Evolutionary conservation across 1,140 invertebrate genomes (phyloP), one percentile per base, ranked within the genome.

Genomic region (Drosophila gunungcola): DNA sequence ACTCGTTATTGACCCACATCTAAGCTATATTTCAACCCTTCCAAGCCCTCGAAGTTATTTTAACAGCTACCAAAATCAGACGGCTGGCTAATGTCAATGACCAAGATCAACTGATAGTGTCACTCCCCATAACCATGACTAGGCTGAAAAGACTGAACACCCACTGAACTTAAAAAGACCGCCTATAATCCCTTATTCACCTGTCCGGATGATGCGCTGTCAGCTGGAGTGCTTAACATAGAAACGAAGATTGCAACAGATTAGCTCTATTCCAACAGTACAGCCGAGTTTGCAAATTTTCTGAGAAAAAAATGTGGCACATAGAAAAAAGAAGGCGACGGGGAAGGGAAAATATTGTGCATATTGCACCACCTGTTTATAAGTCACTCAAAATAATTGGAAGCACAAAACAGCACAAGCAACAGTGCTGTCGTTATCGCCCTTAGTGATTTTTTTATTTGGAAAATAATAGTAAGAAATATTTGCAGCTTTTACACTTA

Each of bases 311-410:
- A 49, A 43, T 42, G 68, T 41, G 65, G 34, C 64, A 70, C 21
- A 36, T 48, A 42, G 36, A 16, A 43, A 36, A 2, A 11, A 25
- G 11, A 38, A 3, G 34, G 3, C 6, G 16, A 1, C 1, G 51
- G 29, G 16, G 42, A 2, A 34, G 21, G 38, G 45, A 7, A n/a
- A 25, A 48, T 45, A 68, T 49, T 57, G 43, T 70, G 68, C 42
- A 72, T 57, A 70, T 70, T 72, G 52, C 68, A 52, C 42, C 68
- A 72, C 52, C 52, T 72, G 68, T 11, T 70, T 72, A 70, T 57
- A 70, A 70, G 36, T 38, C 29, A 57, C 64, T 46, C 32, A 12
- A 56, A 60, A 55, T 72, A 72, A 72, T 51, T 27, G 32, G 54
- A 63, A 62, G 32, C n/a, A 10, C 12, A 32, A 41, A 57, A 2